Evolutionary conservation across 2,113 vertebrate species (phyloP), one percentile per base, ranked within the genome.

Genomic region (Cyanoramphus novaezelandiae): DNA sequence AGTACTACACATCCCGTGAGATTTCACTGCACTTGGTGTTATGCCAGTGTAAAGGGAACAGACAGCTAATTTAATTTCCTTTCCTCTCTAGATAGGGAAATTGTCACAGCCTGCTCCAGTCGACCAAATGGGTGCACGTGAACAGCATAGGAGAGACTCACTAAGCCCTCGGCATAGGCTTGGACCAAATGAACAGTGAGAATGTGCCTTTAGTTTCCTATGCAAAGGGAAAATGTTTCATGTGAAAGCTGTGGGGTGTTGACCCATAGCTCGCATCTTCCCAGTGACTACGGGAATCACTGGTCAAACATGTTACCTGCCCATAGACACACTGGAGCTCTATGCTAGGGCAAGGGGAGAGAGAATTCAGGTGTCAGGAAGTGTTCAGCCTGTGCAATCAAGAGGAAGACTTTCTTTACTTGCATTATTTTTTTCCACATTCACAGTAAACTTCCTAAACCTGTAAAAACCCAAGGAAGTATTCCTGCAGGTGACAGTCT

Each of bases 91-190:
- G 31, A 59, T 28, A 76, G 39, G 12, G 47, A 70, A 59, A 13
- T 79, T 86, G 52, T 92, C 65, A 49, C n/a, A 59, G n/a, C 25
- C 31, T 4, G 3, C 25, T 88, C 21, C 49, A 46, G 27, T 29
- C 4, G 2, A 37, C 20, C 5, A 10, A 67, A 46, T 21, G 24
- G 8, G 2, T 6, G 46, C 5, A 7, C 0, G 3, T 29, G 62
- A 67, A 35, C 24, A 63, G 37, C 21, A 11, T 6, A 1, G 23
- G 31, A 70, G 76, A 76, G 37, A 41, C 41, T 82, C 28, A 23
- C n/a, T 41, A 29, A 59, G 18, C 21, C 46, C 33, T 78, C 28
- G 41, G 14, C 15, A 6, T 13, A 17, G 31, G 31, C 37, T 65
- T 57, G 29, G 18, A 55, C 55, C 67, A 63, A 37, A 6, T 5